Evolutionary conservation across 2,113 vertebrate genomes (phyloP).

Genomic region (Lepisosteus oculatus): DNA sequence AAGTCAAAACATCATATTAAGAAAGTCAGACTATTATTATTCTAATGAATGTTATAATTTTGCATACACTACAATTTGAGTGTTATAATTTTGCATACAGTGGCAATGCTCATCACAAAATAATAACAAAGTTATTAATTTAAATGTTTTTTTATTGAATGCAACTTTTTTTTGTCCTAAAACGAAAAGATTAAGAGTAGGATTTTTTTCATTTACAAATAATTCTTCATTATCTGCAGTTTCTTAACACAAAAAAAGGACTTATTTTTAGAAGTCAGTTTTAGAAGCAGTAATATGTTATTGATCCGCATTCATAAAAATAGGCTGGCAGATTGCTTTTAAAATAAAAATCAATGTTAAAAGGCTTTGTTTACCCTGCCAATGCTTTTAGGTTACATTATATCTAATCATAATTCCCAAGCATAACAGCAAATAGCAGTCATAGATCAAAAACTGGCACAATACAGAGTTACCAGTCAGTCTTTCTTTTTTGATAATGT

Average conservation of each 20-base stretch:
- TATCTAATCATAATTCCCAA: constrained; percentile 20
- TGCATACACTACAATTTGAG: no score
- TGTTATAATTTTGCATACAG: no score
- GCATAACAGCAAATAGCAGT: neutral
- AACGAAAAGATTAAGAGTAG: no score
- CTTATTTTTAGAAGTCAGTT: no score
- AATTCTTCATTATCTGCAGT: no score
- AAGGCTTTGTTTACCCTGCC: constrained; percentile 44
- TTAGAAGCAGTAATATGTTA: constrained; percentile 18
- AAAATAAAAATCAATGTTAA: constrained; percentile 55
- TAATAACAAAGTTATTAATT: no score
- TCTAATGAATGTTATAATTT: no score
- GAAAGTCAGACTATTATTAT: neutral
- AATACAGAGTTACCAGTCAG: neutral
- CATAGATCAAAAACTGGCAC: neutral
- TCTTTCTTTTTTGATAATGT: neutral
- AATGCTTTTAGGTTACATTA: constrained; percentile 33
- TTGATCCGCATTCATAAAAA: constrained; percentile 48
- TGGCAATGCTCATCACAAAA: no score
- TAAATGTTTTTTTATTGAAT: no score
- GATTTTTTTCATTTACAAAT: no score
- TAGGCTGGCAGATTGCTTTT: constrained; percentile 39
- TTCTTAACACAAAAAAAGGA: no score
- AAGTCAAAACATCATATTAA: neutral
- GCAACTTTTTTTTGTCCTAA: no score